phyloP scores from a whole-genome alignment of 1,140 invertebrate genomes.

The Drosophila tani region DNA sequence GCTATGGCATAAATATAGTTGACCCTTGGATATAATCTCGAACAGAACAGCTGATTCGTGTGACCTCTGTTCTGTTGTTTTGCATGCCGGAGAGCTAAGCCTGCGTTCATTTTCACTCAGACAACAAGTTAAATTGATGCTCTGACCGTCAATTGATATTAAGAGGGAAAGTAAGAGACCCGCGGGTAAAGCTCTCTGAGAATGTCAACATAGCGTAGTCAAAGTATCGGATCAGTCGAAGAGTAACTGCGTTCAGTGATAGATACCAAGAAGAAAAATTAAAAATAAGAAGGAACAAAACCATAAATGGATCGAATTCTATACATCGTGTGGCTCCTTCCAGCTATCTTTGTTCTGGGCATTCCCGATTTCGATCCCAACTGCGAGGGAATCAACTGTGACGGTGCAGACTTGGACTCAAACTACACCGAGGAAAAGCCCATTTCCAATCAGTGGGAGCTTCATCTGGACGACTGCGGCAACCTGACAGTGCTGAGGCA shows the following conservation, averaged over 20 bases:
- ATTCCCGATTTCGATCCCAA: slow-evolving; percentile 1
- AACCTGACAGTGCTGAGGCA: slow-evolving; percentile 30
- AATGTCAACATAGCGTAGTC: slow-evolving; percentile 1
- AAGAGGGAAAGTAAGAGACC: slow-evolving; percentile 19
- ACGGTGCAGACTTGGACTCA: neutral
- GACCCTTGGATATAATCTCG: neutral
- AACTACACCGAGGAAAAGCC: slow-evolving; percentile 12
- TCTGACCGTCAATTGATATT: slow-evolving; percentile 8
- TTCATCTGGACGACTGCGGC: slow-evolving; percentile 48
- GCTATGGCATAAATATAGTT: neutral
- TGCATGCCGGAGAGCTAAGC: no score
- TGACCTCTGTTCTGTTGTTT: slow-evolving; percentile 1
- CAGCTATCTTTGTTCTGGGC: slow-evolving; percentile 13
- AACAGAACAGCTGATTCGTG: neutral
- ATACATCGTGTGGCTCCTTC: neutral
- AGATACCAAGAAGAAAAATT: slow-evolving; percentile 7
- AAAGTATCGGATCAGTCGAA: neutral
- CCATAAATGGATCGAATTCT: slow-evolving; percentile 14
- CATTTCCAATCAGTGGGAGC: slow-evolving; percentile 20
- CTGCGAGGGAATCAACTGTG: slow-evolving; percentile 9
- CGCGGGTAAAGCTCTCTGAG: neutral
- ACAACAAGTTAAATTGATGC: slow-evolving; percentile 6
- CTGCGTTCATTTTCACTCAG: neutral
- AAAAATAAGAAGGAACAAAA: slow-evolving; percentile 1
- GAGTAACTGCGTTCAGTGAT: neutral